Evolutionary conservation across 2,888 invertebrate species (phyloP).

Genomic region (Dione vanillae): DNA sequence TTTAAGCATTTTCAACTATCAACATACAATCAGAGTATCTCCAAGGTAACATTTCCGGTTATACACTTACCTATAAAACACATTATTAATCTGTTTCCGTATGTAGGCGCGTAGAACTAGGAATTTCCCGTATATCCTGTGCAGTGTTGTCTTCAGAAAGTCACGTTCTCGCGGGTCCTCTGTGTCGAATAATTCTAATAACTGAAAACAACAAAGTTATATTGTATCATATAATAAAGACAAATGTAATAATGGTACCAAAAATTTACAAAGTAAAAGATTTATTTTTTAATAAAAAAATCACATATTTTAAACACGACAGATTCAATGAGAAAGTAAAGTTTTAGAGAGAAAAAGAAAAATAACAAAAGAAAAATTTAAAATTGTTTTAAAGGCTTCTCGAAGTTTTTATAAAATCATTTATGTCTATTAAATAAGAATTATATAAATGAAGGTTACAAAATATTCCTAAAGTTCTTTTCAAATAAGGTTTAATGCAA

Average conservation of each 20-base stretch:
- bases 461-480: neutral
- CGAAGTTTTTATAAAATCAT: neutral
- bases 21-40: no score
- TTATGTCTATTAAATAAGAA: neutral
- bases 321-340: no score
- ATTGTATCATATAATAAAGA: no score
- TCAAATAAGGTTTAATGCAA: neutral
- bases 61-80: constrained; percentile 90
- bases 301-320: no score
- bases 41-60: neutral
- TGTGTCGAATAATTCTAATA: constrained; percentile 97
- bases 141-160: constrained; percentile 98
- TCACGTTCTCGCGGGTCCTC: constrained; percentile 98
- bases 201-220: constrained; percentile 71
- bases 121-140: constrained; percentile 99
- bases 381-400: no score
- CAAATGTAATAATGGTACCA: no score
- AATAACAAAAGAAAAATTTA: no score
- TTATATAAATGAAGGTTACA: neutral
- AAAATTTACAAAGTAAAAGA: no score
- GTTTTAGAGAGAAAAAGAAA: no score
- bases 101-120: constrained; percentile 97
- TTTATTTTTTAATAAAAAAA: no score
- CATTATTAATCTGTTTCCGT: constrained; percentile 99
- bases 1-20: no score